phyloP scores from a whole-genome alignment of 2,888 invertebrate genomes.

The Nomada hirtipes region DNA sequence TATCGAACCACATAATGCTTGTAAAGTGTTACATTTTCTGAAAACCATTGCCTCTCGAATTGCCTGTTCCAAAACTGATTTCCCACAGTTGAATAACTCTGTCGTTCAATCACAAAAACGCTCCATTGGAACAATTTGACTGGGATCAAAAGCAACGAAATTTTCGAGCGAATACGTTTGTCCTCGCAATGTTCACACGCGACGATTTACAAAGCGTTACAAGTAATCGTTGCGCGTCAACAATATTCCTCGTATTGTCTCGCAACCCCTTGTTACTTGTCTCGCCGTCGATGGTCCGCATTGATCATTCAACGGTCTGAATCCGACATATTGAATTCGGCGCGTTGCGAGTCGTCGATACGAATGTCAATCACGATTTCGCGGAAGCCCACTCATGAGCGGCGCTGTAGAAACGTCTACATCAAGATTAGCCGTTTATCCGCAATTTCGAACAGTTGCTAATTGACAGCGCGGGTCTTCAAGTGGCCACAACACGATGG shows the following conservation, averaged over 20 bases:
- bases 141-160: background rate
- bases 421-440: constrained; percentile 64
- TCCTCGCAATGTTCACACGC: background rate
- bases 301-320: constrained; percentile 11
- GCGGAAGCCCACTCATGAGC: constrained; percentile 4
- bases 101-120: background rate
- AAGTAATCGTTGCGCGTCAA: background rate
- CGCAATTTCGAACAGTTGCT: constrained; percentile 46
- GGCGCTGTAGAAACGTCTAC: constrained; percentile 2
- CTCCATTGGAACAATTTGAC: background rate
- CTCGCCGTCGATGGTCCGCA: constrained; percentile 11
- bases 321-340: constrained; percentile 6
- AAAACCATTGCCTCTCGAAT: background rate
- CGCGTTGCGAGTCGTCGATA: constrained; percentile 5
- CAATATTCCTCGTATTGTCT: constrained; percentile 5
- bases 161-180: background rate
- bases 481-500: constrained; percentile 28
- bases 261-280: background rate
- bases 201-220: background rate
- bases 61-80: background rate
- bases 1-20: too few species aligned
- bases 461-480: constrained; percentile 54
- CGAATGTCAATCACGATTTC: constrained; percentile 28
- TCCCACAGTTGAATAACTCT: background rate
- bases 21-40: too few species aligned